Conservation (phyloP, 2,888 invertebrate genomes). For the Drosophila prostipennis region DNA sequence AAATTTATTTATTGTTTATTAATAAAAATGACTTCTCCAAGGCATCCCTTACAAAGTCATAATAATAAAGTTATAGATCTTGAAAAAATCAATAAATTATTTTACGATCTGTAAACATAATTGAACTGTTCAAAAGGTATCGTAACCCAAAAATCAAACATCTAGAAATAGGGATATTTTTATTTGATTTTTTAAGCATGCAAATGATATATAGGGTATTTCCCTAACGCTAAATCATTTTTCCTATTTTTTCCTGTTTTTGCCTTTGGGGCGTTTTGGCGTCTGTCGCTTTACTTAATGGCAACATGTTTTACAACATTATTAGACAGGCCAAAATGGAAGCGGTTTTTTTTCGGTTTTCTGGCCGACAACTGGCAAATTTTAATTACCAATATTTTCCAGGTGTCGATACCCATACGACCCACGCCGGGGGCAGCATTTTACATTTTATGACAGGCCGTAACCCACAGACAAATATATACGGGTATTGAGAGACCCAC, state of each 20-base stretch:
- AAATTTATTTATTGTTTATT: too few species aligned
- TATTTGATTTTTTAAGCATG: neutral
- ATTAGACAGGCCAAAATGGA: slow-evolving; percentile 62
- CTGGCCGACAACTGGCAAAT: slow-evolving; percentile 53
- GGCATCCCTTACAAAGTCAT: too few species aligned
- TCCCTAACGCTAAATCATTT: slow-evolving; percentile 13
- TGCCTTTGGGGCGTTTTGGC: slow-evolving; percentile 61
- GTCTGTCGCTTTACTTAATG: slow-evolving; percentile 63
- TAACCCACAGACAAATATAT: slow-evolving; percentile 36
- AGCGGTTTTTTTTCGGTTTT: slow-evolving; percentile 31
- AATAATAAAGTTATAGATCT: too few species aligned
- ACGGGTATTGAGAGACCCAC: slow-evolving; percentile 16
- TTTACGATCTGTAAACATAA: too few species aligned
- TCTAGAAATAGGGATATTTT: neutral
- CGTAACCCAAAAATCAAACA: neutral
- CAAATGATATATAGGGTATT: slow-evolving; percentile 21
- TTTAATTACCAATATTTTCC: slow-evolving; percentile 76
- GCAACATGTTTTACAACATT: slow-evolving; percentile 77
- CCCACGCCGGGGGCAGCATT: slow-evolving; percentile 66
- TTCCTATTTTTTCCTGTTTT: slow-evolving; percentile 8
- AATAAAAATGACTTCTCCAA: too few species aligned
- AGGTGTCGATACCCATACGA: slow-evolving; percentile 66
- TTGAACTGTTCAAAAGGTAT: too few species aligned
- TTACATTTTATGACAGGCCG: slow-evolving; percentile 68
- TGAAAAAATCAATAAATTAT: too few species aligned